Percentiles rank a stretch among this genome's conserved stretches.
phyloP scores from a whole-genome alignment of 2,797 vertebrate genomes.

The Gorsachius magnificus region DNA sequence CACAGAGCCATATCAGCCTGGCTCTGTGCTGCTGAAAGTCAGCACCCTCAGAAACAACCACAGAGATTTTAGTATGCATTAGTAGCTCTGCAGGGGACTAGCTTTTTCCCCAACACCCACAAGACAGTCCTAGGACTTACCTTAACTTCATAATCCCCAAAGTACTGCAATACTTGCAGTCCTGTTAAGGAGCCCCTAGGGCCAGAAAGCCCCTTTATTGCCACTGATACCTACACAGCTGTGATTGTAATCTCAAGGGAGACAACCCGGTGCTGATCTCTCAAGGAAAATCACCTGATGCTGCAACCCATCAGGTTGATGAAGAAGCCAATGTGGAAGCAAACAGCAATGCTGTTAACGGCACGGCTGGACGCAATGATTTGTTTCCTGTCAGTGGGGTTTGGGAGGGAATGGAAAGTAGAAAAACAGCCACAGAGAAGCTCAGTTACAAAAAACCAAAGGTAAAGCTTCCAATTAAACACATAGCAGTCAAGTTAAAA shows the following conservation, averaged over 20 bases:
- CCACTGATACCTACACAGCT: neutral
- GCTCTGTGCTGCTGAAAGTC: neutral
- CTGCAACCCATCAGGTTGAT: neutral
- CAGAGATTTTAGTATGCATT: neutral
- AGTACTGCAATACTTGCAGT: accelerated
- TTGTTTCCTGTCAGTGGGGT: neutral
- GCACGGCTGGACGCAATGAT: neutral
- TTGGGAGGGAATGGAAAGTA: neutral
- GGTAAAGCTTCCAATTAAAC: conserved; percentile 58
- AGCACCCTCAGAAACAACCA: neutral
- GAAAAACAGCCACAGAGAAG: neutral
- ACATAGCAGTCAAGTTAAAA: conserved; percentile 68
- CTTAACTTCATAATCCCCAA: neutral
- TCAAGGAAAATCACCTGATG: neutral
- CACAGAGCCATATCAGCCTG: neutral
- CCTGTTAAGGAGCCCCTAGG: accelerated
- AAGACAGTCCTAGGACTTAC: neutral
- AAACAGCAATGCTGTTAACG: neutral
- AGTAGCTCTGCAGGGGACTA: neutral
- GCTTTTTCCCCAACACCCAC: neutral
- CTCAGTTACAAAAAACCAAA: neutral
- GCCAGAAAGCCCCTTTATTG: neutral
- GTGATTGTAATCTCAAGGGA: neutral
- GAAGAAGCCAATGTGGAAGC: neutral
- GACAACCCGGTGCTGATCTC: neutral